Conservation (phyloP, 2,797 vertebrate genomes). For the Fundulus diaphanus region DNA sequence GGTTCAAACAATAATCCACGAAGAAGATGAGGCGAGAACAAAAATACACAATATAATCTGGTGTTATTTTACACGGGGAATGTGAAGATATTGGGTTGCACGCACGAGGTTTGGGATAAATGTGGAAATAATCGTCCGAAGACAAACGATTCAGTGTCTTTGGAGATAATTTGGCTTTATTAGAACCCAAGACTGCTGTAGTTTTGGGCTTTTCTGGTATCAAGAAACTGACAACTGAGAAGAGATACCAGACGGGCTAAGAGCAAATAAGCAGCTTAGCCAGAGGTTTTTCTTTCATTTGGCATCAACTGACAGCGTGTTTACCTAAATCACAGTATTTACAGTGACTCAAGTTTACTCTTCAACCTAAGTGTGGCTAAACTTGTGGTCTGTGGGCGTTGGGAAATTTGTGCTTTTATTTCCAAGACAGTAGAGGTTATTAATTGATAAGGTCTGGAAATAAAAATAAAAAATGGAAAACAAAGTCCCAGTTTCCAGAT, state of each 20-base stretch:
- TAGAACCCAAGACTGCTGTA: neutral
- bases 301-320: neutral
- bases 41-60: constrained; percentile 36
- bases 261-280: constrained; percentile 19
- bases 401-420: neutral
- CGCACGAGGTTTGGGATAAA: constrained; percentile 22
- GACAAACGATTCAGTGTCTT: constrained; percentile 13
- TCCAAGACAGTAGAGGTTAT: neutral
- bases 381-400: neutral
- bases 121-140: constrained; percentile 20
- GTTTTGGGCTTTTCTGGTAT: constrained; percentile 11
- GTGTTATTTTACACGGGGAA: constrained; percentile 48
- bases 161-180: constrained; percentile 8
- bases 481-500: neutral
- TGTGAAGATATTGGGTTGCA: constrained; percentile 37
- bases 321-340: neutral
- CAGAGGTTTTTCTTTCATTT: constrained; percentile 9
- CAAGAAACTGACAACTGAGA: constrained; percentile 27
- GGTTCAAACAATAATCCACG: constrained; percentile 58
- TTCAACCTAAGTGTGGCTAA: neutral
- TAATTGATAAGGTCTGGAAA: neutral
- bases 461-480: neutral
- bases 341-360: neutral
- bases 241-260: neutral
- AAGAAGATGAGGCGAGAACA: constrained; percentile 53